Evolutionary conservation across 2,888 invertebrate species (phyloP).

Genomic region (Eristalinus aeneus): DNA sequence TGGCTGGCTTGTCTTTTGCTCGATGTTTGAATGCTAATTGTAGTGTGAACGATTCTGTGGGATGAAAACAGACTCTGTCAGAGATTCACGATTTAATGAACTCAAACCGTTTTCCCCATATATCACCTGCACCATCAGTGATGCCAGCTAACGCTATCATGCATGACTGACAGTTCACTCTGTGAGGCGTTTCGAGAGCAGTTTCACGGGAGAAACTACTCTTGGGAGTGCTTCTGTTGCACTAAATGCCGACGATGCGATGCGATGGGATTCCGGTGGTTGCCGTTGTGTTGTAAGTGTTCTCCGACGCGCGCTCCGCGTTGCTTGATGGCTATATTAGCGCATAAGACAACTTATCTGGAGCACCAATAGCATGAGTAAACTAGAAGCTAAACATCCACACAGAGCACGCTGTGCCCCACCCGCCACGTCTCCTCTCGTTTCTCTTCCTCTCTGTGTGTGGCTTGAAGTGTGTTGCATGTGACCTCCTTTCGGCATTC

Average conservation of each 20-base stretch:
- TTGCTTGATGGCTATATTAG: conserved; percentile 54
- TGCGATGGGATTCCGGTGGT: neutral
- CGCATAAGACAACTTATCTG: conserved; percentile 58
- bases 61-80: neutral
- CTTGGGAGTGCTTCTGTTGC: neutral
- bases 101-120: conserved; percentile 40
- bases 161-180: neutral
- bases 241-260: neutral
- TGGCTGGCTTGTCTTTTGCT: neutral
- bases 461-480: conserved; percentile 37
- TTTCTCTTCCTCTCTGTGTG: neutral
- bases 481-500: conserved; percentile 67
- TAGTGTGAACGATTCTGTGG: conserved; percentile 36
- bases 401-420: neutral
- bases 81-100: conserved; percentile 45
- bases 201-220: neutral
- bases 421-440: neutral
- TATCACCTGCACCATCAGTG: conserved; percentile 16
- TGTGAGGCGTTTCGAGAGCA: neutral
- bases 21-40: conserved; percentile 23
- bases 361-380: conserved; percentile 56
- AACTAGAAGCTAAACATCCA: conserved; percentile 20
- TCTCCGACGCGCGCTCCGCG: conserved; percentile 29
- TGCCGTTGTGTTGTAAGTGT: conserved; percentile 46
- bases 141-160: neutral